Conservation (phyloP, 2,113 vertebrate genomes). For the Hepsetus odoe region DNA sequence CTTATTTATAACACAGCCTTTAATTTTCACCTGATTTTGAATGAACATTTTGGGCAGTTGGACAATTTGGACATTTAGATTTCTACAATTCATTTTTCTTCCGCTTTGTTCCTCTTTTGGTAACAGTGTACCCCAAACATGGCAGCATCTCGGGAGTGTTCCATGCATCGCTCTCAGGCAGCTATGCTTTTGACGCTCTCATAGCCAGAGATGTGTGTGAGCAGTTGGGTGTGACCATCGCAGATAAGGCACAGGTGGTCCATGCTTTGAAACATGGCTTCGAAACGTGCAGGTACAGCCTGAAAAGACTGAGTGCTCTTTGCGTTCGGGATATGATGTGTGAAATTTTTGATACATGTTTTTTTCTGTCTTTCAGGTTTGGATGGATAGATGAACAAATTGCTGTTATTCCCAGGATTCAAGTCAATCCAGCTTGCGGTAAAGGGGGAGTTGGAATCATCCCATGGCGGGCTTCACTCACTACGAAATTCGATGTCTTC, state of each 20-base stretch:
- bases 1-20: no score
- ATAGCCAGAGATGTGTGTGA: conserved; percentile 77
- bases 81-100: background rate
- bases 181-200: conserved; percentile 71
- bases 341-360: background rate
- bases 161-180: conserved; percentile 57
- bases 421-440: conserved; percentile 79
- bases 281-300: conserved; percentile 87
- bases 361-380: conserved; percentile 72
- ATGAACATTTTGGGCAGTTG: background rate
- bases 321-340: no score
- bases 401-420: conserved; percentile 80
- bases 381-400: conserved; percentile 86
- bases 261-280: conserved; percentile 75
- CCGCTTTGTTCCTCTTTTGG: background rate
- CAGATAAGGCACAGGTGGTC: conserved; percentile 78
- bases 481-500: conserved; percentile 69
- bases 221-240: conserved; percentile 73
- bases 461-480: conserved; percentile 64
- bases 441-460: conserved; percentile 74
- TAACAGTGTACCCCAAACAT: conserved; percentile 63
- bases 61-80: background rate
- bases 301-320: background rate
- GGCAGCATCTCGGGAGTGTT: conserved; percentile 80
- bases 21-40: background rate